These are phyloP conservation scores for Liopterus haemorrhoidalis DNA, from an alignment of 2,888 invertebrate genomes.

Conservation along the genomic window DNA sequence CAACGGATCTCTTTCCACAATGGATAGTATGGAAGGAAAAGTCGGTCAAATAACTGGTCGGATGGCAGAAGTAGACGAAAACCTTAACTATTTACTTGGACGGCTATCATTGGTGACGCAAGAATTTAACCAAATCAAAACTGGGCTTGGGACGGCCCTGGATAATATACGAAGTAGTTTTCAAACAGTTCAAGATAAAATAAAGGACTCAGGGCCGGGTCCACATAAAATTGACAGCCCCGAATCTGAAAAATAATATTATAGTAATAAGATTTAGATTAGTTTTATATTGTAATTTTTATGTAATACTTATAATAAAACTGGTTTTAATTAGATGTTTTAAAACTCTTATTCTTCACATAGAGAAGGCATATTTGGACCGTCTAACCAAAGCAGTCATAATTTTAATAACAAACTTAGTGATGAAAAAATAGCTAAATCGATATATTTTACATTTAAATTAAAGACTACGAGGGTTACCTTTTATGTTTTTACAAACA, in stretches of 20 bases:
- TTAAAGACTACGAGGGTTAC: too few species aligned
- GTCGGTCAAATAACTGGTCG: constrained; percentile 70
- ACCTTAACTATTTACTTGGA: constrained; percentile 76
- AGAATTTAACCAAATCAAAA: constrained; percentile 77
- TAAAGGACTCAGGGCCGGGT: constrained; percentile 53
- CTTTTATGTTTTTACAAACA: too few species aligned
- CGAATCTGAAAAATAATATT: constrained; percentile 1
- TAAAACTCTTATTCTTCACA: too few species aligned
- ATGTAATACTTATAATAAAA: constrained; percentile 1
- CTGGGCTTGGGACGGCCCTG: constrained; percentile 65
- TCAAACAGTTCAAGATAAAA: constrained; percentile 54
- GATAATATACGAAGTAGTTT: constrained; percentile 64
- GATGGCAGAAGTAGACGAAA: constrained; percentile 72
- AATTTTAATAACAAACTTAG: too few species aligned
- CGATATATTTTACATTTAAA: too few species aligned
- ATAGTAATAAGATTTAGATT: constrained; percentile 2
- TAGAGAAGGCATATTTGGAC: too few species aligned
- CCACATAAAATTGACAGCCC: constrained; percentile 51
- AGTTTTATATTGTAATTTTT: constrained; percentile 6
- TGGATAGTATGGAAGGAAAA: constrained; percentile 74
- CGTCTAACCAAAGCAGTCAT: too few species aligned
- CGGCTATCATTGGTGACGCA: constrained; percentile 73
- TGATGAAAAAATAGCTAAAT: too few species aligned
- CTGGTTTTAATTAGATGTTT: too few species aligned
- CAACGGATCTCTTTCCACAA: constrained; percentile 67